Evolutionary conservation across 2,113 vertebrate species (phyloP), one percentile per base, ranked within the genome.

Genomic region (Leptodactylus fuscus): DNA sequence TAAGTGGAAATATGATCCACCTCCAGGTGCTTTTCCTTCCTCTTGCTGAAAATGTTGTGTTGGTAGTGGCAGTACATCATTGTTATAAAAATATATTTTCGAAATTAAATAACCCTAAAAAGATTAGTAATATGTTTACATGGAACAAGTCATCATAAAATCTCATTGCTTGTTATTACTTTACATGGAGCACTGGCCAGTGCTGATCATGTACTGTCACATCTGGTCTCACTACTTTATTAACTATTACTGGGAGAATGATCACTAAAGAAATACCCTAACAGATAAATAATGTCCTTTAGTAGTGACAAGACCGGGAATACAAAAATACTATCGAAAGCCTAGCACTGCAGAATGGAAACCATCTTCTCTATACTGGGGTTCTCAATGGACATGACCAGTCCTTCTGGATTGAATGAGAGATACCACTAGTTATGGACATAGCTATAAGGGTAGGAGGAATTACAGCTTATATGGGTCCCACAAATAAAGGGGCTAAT

Each of bases 1-100:
- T 69, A 86, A 90, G 79, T 76, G 83, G 88, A 89, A 90, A 91
- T 75, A 78, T 67, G 87, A 90, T 81, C 87, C 85, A 71, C 24
- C 55, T 80, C 88, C 89, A 90, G 89, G 90, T 92, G 88, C 87
- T 89, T 88, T 88, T 86, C 86, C 87, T 87, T 76, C 88, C 73
- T 88, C 62, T 81, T 87, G 84, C 16, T 85, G 48, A 80, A 85
- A 80, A 32, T 62, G 16, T 65, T 36, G 60, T 84, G 75, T 74
- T 83, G 36, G 51, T 85, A 77, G 58, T 78, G 44, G 60, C 60
- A 85, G 75, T 70, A 41, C 74, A 79, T 85, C n/a, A 85, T 70
- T 85, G 74, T 85, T 85, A 41, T 15, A 78, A 79, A 16, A 85
- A 79, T 85, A 79, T 69, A 85, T 65, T 49, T 85, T 32, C 18